A percentile compares a stretch with the other conserved stretches of the same genome.
These are phyloP conservation scores for Phaethon lepturus DNA, from an alignment of 2,113 vertebrate genomes.

Conservation along the genomic window DNA sequence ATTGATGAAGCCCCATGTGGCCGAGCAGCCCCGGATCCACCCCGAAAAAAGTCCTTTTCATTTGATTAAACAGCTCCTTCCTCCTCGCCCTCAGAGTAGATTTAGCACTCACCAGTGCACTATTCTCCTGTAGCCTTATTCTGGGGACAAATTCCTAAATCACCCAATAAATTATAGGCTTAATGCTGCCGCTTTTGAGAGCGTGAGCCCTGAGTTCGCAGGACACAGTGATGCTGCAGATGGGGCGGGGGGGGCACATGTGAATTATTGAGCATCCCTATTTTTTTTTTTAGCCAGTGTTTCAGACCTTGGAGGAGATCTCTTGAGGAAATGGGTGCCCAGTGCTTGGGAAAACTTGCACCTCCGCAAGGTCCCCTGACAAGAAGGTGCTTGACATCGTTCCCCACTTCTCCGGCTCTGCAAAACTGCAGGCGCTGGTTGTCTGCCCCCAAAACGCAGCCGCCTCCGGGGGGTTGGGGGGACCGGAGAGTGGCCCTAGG, in stretches of 20 bases:
- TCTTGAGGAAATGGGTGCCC: neutral
- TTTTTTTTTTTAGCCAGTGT: neutral
- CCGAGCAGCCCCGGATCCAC: neutral
- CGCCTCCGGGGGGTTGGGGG: fast-evolving
- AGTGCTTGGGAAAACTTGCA: neutral
- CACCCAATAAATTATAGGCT: neutral
- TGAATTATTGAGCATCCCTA: fast-evolving
- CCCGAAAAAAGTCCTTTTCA: neutral
- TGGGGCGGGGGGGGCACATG: fast-evolving
- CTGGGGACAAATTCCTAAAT: neutral
- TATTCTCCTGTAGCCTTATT: neutral
- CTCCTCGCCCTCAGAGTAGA: neutral
- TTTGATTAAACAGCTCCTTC: slow-evolving; percentile 1
- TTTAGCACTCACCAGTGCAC: neutral
- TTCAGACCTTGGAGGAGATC: neutral
- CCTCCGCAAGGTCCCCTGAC: fast-evolving
- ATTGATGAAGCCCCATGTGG: slow-evolving; percentile 24
- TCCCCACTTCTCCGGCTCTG: neutral
- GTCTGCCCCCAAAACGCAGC: neutral
- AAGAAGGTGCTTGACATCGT: neutral
- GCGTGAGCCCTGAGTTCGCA: neutral
- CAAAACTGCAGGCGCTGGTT: fast-evolving
- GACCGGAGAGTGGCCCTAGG: neutral
- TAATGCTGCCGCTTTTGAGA: neutral
- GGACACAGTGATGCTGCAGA: fast-evolving